Conservation (phyloP, 2,113 vertebrate genomes). For the Petroica traversi region DNA sequence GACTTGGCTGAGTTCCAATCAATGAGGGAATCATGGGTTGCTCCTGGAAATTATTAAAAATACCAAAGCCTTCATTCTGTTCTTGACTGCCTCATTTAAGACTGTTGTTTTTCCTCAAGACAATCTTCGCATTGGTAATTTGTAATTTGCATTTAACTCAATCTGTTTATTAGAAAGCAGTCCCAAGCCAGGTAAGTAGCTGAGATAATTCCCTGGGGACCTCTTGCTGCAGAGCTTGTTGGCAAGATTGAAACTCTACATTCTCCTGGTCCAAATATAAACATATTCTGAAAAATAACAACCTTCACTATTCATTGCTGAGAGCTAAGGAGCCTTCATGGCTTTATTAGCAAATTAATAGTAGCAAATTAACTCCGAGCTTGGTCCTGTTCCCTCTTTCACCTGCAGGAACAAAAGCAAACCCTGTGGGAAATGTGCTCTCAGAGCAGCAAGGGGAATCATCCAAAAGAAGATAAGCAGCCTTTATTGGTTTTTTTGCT, state of each 20-base stretch:
- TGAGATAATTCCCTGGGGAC: neutral
- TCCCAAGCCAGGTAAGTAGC: neutral
- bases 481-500: neutral
- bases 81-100: neutral
- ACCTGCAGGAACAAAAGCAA: neutral
- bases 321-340: neutral
- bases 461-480: neutral
- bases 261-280: neutral
- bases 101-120: neutral
- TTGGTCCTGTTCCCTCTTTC: neutral
- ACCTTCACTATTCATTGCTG: neutral
- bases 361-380: neutral
- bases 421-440: neutral
- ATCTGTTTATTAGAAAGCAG: neutral
- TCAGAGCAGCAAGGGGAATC: neutral
- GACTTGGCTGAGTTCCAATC: neutral
- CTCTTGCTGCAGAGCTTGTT: accelerated
- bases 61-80: neutral
- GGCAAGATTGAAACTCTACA: neutral
- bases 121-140: neutral
- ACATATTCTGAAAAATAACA: neutral
- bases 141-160: neutral
- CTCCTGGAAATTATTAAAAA: neutral
- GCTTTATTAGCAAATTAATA: neutral
- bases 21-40: neutral